phyloP scores from a whole-genome alignment of 2,113 vertebrate genomes.

The Prietella phreatophila region DNA sequence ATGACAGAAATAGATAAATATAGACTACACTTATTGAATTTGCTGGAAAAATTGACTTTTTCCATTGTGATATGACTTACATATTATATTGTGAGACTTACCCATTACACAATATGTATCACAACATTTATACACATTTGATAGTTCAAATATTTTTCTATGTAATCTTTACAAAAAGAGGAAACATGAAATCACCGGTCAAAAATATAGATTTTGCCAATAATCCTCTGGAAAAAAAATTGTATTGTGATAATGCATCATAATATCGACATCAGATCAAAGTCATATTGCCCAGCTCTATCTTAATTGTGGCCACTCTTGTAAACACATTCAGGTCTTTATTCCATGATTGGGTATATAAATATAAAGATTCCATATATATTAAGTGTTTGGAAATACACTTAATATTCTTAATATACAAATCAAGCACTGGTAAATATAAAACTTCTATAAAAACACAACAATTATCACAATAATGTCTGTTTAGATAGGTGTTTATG shows the following conservation, averaged over 20 bases:
- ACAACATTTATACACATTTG: neutral
- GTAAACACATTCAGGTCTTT: neutral
- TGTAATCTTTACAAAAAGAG: neutral
- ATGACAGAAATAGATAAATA: neutral
- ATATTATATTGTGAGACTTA: neutral
- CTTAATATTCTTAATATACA: no score
- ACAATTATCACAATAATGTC: no score
- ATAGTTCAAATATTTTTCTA: neutral
- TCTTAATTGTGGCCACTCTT: neutral
- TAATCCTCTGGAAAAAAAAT: neutral
- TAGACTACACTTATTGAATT: neutral
- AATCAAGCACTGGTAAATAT: no score
- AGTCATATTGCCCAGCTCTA: neutral
- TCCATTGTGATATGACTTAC: neutral
- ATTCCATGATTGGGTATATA: neutral
- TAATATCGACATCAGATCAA: neutral
- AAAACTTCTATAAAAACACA: no score
- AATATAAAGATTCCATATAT: no score
- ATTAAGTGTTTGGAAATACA: no score
- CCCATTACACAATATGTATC: neutral
- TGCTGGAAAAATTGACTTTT: neutral
- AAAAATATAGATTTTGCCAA: neutral
- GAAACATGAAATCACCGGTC: neutral
- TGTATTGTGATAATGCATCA: neutral
- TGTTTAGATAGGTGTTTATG: no score